A percentile compares a stretch with the other conserved stretches of the same genome.
Evolutionary conservation across 92 coral and sea anemone genomes (phyloP).

Genomic region (Epizoanthus rinbou): DNA sequence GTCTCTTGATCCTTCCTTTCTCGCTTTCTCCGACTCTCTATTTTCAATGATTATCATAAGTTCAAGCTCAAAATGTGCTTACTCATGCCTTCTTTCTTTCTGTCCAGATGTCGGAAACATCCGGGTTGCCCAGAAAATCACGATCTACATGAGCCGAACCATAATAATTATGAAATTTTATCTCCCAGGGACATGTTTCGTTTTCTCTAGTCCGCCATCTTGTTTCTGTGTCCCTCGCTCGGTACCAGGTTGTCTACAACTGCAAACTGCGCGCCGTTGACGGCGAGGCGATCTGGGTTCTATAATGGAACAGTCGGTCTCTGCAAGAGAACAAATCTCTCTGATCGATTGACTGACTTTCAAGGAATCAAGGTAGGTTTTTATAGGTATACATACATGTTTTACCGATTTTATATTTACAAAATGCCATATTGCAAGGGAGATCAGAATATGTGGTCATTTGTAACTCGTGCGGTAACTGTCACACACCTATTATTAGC

Average conservation of each 20-base stretch:
- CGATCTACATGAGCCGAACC: not conserved
- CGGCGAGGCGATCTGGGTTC: too few species aligned
- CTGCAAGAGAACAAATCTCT: too few species aligned
- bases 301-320: too few species aligned
- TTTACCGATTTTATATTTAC: not conserved
- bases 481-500: too few species aligned
- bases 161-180: constrained; percentile 10
- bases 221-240: constrained; percentile 9
- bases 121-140: not conserved
- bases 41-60: not conserved
- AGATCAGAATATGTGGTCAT: too few species aligned
- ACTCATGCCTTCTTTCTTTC: constrained; percentile 39
- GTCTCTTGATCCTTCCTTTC: not conserved
- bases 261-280: too few species aligned
- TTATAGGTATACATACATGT: not conserved
- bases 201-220: constrained; percentile 16
- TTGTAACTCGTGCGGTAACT: too few species aligned
- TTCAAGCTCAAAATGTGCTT: not conserved
- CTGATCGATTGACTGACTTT: not conserved
- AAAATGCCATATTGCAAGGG: not conserved
- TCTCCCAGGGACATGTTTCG: not conserved
- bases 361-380: not conserved
- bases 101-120: constrained; percentile 26
- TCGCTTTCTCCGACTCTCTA: not conserved
- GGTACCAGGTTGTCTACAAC: too few species aligned